These are phyloP conservation scores for Sinhomidia bicolor DNA, from an alignment of 2,888 invertebrate species.

Conservation along the genomic window DNA sequence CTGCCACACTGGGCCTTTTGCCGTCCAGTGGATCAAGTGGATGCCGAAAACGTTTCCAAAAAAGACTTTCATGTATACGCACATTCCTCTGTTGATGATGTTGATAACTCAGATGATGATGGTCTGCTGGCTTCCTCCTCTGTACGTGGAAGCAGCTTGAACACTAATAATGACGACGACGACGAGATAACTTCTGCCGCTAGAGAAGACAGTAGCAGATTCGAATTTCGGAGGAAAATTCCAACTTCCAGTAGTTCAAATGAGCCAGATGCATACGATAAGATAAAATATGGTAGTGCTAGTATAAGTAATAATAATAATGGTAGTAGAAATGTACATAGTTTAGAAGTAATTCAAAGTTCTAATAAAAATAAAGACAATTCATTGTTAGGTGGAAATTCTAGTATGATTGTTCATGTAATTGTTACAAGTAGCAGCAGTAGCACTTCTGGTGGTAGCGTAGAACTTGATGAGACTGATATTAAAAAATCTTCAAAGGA, in stretches of 20 bases:
- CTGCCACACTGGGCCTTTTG: constrained; percentile 26
- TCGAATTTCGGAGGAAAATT: constrained; percentile 49
- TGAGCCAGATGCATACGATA: constrained; percentile 13
- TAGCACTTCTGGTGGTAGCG: constrained; percentile 59
- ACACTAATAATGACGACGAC: constrained; percentile 12
- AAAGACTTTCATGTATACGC: constrained; percentile 53
- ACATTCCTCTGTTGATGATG: constrained; percentile 12
- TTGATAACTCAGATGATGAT: too few species aligned
- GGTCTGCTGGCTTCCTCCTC: constrained; percentile 15
- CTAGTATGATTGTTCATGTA: constrained; percentile 78
- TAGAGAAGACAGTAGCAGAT: neutral
- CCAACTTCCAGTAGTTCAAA: neutral
- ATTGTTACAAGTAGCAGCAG: constrained; percentile 75
- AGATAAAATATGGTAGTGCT: neutral
- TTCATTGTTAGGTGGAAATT: constrained; percentile 39
- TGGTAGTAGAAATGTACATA: constrained; percentile 25
- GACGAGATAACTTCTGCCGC: too few species aligned
- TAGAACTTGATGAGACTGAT: constrained; percentile 67
- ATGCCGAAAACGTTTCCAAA: neutral
- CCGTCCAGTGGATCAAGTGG: constrained; percentile 38
- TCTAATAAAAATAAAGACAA: constrained; percentile 5
- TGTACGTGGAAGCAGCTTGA: constrained; percentile 15
- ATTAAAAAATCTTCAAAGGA: constrained; percentile 31
- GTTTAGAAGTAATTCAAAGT: constrained; percentile 33
- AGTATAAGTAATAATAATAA: neutral